Percentiles rank a stretch among this genome's conserved stretches.
These are phyloP conservation scores for Calyptomena viridis DNA, from an alignment of 2,113 vertebrate species.

Conservation along the genomic window DNA sequence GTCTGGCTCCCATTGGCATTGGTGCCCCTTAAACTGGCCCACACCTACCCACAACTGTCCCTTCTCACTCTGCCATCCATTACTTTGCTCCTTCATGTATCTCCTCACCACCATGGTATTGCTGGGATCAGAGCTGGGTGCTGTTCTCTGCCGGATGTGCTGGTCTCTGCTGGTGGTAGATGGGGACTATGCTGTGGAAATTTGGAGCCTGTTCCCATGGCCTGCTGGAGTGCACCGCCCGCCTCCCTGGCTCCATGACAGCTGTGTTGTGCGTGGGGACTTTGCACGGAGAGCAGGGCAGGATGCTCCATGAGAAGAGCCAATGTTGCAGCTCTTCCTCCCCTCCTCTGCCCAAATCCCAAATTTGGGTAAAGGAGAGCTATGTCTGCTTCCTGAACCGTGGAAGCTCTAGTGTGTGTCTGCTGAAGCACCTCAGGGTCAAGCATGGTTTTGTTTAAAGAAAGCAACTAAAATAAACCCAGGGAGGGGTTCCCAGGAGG, in stretches of 20 bases:
- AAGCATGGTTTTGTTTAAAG: slow-evolving; percentile 40
- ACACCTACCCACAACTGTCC: rapidly evolving
- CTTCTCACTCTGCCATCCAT: background rate
- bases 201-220: background rate
- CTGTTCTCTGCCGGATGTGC: background rate
- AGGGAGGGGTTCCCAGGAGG: background rate
- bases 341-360: background rate
- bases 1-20: background rate
- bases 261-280: background rate
- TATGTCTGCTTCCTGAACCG: background rate
- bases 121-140: background rate
- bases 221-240: background rate
- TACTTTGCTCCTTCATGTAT: background rate
- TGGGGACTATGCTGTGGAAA: background rate
- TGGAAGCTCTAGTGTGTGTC: background rate
- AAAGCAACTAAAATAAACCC: slow-evolving; percentile 37
- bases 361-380: slow-evolving; percentile 16
- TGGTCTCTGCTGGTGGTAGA: background rate
- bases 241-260: rapidly evolving
- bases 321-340: background rate
- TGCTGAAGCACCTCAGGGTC: slow-evolving; percentile 15
- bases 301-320: background rate
- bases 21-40: background rate
- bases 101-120: rapidly evolving
- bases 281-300: rapidly evolving